Percentiles rank a stretch among this genome's conserved stretches.
Evolutionary conservation across 1,140 invertebrate species (phyloP).

Genomic region (Calliopsis andreniformis): DNA sequence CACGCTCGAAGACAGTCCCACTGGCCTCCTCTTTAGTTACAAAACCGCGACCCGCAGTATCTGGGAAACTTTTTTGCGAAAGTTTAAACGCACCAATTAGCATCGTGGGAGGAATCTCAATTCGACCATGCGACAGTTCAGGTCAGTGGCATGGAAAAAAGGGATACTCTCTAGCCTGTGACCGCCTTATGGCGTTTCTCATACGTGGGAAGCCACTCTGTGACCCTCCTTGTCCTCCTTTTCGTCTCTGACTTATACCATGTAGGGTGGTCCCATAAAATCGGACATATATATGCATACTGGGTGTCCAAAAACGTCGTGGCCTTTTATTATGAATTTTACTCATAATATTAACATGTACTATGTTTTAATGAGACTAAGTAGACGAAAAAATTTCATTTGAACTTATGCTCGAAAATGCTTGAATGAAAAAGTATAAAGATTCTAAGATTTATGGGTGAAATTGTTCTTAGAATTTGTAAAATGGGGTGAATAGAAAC

Average conservation of each 20-base stretch:
- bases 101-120: constrained; percentile 48
- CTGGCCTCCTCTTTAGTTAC: too few species aligned
- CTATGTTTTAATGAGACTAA: too few species aligned
- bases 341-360: too few species aligned
- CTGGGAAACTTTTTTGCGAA: not conserved
- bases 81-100: not conserved
- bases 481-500: not conserved
- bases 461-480: too few species aligned
- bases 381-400: too few species aligned
- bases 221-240: too few species aligned
- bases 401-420: too few species aligned
- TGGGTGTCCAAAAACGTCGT: too few species aligned
- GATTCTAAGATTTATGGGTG: too few species aligned
- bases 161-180: not conserved
- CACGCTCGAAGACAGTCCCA: too few species aligned
- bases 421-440: too few species aligned
- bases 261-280: not conserved
- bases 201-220: constrained; percentile 24
- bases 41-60: not conserved
- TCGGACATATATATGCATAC: not conserved
- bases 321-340: too few species aligned
- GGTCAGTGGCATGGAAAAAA: constrained; percentile 26
- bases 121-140: constrained; percentile 22
- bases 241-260: not conserved
- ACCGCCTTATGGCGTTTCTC: constrained; percentile 39